Evolutionary conservation across 2,113 vertebrate species (phyloP).

Genomic region (Tenrec ecaudatus): DNA sequence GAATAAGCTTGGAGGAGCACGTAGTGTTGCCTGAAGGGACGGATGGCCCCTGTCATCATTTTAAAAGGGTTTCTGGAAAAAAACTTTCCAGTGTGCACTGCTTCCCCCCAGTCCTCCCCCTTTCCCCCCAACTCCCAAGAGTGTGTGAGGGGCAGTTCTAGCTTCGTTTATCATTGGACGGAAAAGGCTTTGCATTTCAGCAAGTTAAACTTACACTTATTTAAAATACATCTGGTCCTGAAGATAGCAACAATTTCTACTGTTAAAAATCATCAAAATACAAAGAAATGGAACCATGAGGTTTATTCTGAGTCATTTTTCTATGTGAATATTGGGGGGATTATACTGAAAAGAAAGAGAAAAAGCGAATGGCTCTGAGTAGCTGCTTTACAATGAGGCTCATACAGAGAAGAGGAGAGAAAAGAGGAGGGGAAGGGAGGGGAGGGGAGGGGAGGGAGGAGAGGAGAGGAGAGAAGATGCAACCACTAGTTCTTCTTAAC

Average conservation of each 20-base stretch:
- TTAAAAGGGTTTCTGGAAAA: conserved; percentile 72
- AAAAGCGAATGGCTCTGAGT: background rate
- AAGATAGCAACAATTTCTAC: background rate
- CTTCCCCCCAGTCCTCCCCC: conserved; percentile 44
- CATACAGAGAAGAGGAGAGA: too few species aligned
- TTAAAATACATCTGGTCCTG: background rate
- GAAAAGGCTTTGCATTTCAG: conserved; percentile 20
- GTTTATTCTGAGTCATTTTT: background rate
- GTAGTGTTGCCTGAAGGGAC: conserved; percentile 53
- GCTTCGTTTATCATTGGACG: background rate
- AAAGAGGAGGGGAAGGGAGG: too few species aligned
- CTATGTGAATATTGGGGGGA: background rate
- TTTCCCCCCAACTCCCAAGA: conserved; percentile 71
- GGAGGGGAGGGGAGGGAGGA: too few species aligned
- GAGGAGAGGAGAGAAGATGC: too few species aligned
- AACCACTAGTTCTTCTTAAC: too few species aligned
- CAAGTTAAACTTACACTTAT: background rate
- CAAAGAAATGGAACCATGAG: background rate
- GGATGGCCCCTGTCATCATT: conserved; percentile 65
- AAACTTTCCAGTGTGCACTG: conserved; percentile 42
- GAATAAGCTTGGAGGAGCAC: conserved; percentile 53
- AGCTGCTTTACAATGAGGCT: background rate
- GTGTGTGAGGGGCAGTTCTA: conserved; percentile 59
- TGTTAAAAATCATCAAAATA: background rate
- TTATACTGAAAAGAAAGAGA: background rate